Evolutionary conservation across 2,113 vertebrate genomes (phyloP).

Genomic region (Hydrochoerus hydrochaeris): DNA sequence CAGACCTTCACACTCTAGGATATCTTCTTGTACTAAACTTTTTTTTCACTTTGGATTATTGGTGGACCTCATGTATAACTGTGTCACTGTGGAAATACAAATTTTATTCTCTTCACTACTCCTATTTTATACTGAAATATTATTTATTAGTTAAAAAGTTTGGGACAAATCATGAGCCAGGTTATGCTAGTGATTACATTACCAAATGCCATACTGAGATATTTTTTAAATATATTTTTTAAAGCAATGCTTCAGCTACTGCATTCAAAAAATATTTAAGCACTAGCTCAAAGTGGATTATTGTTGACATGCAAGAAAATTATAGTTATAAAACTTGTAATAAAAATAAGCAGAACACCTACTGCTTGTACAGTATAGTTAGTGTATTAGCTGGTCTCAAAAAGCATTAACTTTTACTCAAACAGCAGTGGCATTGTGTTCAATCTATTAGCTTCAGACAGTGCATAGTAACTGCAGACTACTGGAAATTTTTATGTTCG

Average conservation of each 20-base stretch:
- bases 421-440: constrained; percentile 78
- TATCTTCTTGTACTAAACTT: neutral
- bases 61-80: neutral
- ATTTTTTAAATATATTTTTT: constrained; percentile 65
- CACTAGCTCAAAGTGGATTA: constrained; percentile 82
- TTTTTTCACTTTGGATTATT: constrained; percentile 34
- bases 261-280: constrained; percentile 83
- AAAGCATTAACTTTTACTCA: constrained; percentile 85
- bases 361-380: constrained; percentile 82
- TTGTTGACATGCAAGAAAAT: constrained; percentile 83
- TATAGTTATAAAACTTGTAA: constrained; percentile 81
- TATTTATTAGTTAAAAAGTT: constrained; percentile 36
- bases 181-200: constrained; percentile 37
- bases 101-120: constrained; percentile 66
- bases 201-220: neutral
- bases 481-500: constrained; percentile 78
- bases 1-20: neutral
- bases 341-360: constrained; percentile 86
- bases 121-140: neutral
- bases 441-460: constrained; percentile 83
- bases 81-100: neutral
- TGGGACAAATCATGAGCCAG: constrained; percentile 53
- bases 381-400: constrained; percentile 83
- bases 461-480: constrained; percentile 78
- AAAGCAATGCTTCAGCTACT: constrained; percentile 76